Percentiles rank a stretch among this genome's conserved stretches.
Conservation (phyloP, 2,113 vertebrate species). For the Penelope pileata region DNA sequence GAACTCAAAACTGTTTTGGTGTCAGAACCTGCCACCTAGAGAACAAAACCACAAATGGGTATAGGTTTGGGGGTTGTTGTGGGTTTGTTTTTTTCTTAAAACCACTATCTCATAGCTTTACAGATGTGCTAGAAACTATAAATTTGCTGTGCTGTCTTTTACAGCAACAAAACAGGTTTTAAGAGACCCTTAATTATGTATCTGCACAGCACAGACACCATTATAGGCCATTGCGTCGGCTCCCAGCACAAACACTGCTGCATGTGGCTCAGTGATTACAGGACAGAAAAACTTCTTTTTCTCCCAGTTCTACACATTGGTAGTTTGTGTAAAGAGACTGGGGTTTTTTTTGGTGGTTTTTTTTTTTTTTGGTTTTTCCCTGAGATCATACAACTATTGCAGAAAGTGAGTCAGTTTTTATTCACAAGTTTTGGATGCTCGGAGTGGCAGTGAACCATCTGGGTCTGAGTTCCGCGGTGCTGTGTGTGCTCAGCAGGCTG, state of each 20-base stretch:
- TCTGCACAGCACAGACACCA: slow-evolving; percentile 11
- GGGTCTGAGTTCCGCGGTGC: not conserved
- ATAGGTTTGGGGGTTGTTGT: not conserved
- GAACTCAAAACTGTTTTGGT: not conserved
- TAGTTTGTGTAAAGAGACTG: not conserved
- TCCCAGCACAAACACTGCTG: not conserved
- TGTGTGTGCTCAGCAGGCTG: not conserved
- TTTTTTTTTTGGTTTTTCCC: not conserved
- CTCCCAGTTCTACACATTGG: not conserved
- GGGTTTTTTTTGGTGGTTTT: too few relatives aligned
- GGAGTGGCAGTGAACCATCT: accelerated
- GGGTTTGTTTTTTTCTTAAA: not conserved
- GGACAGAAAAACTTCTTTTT: not conserved
- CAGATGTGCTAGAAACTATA: not conserved
- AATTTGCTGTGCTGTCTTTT: slow-evolving; percentile 3
- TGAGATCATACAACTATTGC: not conserved
- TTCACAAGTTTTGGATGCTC: not conserved
- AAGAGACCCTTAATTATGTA: slow-evolving; percentile 19
- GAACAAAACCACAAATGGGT: not conserved
- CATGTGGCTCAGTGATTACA: not conserved
- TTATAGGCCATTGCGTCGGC: not conserved
- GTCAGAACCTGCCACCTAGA: slow-evolving; percentile 63
- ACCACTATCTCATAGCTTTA: accelerated
- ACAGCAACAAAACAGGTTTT: not conserved
- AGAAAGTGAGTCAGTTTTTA: not conserved